Conservation (phyloP, 2,113 vertebrate genomes). For the Laticauda laticaudata region DNA sequence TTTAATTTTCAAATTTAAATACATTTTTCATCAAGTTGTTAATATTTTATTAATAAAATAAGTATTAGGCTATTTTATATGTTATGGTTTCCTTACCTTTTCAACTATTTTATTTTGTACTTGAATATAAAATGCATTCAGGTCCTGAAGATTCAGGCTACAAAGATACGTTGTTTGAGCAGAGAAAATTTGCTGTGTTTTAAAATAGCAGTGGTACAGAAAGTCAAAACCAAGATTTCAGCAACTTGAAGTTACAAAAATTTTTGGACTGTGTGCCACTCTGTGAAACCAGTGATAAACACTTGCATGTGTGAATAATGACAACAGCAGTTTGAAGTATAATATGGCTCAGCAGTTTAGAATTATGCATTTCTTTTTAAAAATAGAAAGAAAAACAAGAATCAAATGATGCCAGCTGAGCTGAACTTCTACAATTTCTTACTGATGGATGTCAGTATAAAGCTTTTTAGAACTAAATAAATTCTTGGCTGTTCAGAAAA, state of each 20-base stretch:
- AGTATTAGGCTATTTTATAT: background rate
- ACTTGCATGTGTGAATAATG: background rate
- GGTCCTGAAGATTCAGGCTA: background rate
- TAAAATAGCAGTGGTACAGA: background rate
- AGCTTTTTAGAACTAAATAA: slow-evolving; percentile 7
- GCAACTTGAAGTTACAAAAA: background rate
- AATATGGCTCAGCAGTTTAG: background rate
- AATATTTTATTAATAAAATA: background rate
- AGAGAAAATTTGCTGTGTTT: background rate
- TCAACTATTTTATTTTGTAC: background rate
- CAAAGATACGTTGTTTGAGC: background rate
- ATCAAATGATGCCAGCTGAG: background rate
- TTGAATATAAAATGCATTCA: background rate
- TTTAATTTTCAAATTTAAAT: slow-evolving; percentile 18
- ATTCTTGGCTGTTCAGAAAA: background rate
- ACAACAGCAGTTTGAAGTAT: background rate
- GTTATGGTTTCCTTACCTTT: background rate
- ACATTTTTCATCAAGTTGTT: background rate
- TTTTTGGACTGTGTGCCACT: background rate
- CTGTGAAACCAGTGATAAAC: background rate
- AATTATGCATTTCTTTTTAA: background rate
- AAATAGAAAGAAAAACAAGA: background rate
- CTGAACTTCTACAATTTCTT: background rate
- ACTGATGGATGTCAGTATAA: background rate
- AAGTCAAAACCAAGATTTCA: background rate